Evolutionary conservation across 2,113 vertebrate species (phyloP), one percentile per base, ranked within the genome.

Genomic region (Alligator mississippiensis): DNA sequence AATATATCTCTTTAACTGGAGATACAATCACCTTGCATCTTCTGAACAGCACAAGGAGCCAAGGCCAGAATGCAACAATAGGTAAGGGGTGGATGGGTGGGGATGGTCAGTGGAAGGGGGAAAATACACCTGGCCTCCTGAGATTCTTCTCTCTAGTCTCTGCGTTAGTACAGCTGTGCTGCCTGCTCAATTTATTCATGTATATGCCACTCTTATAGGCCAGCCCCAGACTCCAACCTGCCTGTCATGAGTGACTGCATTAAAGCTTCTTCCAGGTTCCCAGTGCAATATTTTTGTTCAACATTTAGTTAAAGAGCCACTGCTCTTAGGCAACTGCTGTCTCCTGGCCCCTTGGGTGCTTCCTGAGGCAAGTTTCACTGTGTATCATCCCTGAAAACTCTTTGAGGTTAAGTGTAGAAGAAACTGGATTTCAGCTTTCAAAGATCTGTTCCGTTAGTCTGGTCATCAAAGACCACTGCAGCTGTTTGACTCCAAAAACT

Each of bases 341-440:
- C 76, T 84, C 5, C 63, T 78, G 58, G 54, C 70, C 79, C 77
- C 60, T 92, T 0, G 0, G 38, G 30, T 81, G 18, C 30, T 63
- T 59, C 77, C 80, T 22, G 19, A 87, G 85, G 61, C 34, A 60
- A 38, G 14, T 62, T 94, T 87, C 81, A 3, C 83, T 84, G 64
- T 54, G 59, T 60, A 80, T 84, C 77, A 74, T 55, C 82, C 1
- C 0, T 82, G 68, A 77, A 82, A 89, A 47, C 58, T 80, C 47
- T 88, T 11, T 75, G 59, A 80, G 75, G 30, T 58, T 87, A 85
- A 83, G 11, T 55, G 54, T 85, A 57, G 83, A 86, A 88, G 66
- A 82, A 79, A 90, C 30, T 63, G 62, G 82, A 93, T 83, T 90
- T 82, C 68, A 80, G 78, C 55, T 87, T 55, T 77, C 84, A 59